phyloP scores from a whole-genome alignment of 1,140 invertebrate species.

The Riptortus pedestris region DNA sequence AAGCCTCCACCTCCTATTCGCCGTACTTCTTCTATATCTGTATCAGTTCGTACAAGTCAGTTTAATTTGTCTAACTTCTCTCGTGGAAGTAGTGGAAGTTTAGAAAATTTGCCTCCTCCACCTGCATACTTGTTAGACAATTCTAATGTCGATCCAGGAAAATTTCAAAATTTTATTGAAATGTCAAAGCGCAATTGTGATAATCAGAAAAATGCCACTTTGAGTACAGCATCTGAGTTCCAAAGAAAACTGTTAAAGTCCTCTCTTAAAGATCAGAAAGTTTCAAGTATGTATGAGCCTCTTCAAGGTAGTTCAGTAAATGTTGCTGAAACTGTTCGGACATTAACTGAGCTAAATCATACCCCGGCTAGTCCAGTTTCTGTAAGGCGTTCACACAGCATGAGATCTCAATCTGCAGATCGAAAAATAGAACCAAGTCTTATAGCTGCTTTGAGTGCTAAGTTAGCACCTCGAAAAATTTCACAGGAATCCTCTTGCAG shows the following conservation, averaged over 20 bases:
- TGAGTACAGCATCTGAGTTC: slow-evolving; percentile 26
- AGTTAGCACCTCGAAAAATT: slow-evolving; percentile 43
- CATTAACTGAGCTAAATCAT: slow-evolving; percentile 70
- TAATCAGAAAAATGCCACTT: slow-evolving; percentile 24
- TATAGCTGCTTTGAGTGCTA: slow-evolving; percentile 61
- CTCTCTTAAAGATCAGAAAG: slow-evolving; percentile 21
- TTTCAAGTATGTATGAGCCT: slow-evolving; percentile 12
- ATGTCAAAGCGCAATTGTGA: slow-evolving; percentile 18
- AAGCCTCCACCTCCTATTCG: slow-evolving; percentile 76
- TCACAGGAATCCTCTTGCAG: slow-evolving; percentile 33
- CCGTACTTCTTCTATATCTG: slow-evolving; percentile 70
- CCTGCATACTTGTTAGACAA: slow-evolving; percentile 60
- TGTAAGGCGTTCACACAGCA: slow-evolving; percentile 45
- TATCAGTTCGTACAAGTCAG: slow-evolving; percentile 24
- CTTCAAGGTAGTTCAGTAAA: slow-evolving; percentile 39
- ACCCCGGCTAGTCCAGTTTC: slow-evolving; percentile 73
- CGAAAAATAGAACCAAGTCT: slow-evolving; percentile 49
- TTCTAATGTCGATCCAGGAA: slow-evolving; percentile 38
- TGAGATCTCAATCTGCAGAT: slow-evolving; percentile 41
- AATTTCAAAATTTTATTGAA: slow-evolving; percentile 17
- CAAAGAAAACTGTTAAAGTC: slow-evolving; percentile 23
- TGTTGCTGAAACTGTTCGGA: slow-evolving; percentile 79
- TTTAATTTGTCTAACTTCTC: slow-evolving; percentile 14
- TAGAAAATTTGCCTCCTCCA: slow-evolving; percentile 68
- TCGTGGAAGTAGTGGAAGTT: slow-evolving; percentile 29